Percentiles rank a stretch among this genome's conserved stretches.
phyloP scores from a whole-genome alignment of 1,140 invertebrate genomes.

The Camponotus vicinus region DNA sequence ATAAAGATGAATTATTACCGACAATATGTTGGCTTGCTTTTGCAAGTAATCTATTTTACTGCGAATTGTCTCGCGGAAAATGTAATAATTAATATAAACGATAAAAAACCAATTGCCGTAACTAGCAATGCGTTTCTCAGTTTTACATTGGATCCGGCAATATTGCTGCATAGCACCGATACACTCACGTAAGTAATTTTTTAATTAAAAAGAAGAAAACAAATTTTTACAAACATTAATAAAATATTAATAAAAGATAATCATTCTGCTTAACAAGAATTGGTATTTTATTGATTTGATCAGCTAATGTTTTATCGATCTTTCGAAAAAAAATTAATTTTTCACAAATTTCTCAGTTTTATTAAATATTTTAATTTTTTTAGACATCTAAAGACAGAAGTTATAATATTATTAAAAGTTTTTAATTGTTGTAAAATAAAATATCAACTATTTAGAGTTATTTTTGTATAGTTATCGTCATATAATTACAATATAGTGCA shows the following conservation, averaged over 20 bases:
- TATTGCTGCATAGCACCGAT: constrained; percentile 79
- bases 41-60: neutral
- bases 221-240: neutral
- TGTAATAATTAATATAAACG: constrained; percentile 77
- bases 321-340: neutral
- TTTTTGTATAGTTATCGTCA: neutral
- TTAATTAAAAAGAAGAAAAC: neutral
- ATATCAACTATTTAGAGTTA: neutral
- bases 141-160: constrained; percentile 88
- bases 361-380: neutral
- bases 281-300: neutral
- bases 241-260: constrained; percentile 3
- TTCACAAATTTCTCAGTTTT: neutral
- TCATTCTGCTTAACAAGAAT: neutral
- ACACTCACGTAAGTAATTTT: constrained; percentile 85
- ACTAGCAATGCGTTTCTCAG: constrained; percentile 89
- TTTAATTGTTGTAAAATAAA: neutral
- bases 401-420: constrained; percentile 16
- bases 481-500: neutral
- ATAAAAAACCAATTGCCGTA: constrained; percentile 85
- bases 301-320: neutral
- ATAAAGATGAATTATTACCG: constrained; percentile 40
- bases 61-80: constrained; percentile 66
- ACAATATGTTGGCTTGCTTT: neutral
- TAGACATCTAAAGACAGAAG: neutral